These are phyloP conservation scores for Poicephalus gulielmi DNA, from an alignment of 2,113 vertebrate genomes.

Conservation along the genomic window DNA sequence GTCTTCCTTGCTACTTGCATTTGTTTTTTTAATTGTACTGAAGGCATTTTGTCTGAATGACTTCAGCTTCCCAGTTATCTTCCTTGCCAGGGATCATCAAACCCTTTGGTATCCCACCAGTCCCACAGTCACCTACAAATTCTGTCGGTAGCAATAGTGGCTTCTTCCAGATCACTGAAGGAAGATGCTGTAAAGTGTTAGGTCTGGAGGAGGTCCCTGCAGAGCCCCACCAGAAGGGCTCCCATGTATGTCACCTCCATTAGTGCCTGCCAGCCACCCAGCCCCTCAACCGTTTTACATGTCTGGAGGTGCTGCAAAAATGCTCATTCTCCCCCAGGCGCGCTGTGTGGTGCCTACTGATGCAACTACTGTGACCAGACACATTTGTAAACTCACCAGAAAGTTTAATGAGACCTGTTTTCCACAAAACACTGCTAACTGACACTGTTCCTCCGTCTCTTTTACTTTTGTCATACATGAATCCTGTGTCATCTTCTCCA, in stretches of 20 bases:
- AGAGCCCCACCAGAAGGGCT: background rate
- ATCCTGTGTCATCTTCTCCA: background rate
- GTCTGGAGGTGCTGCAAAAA: background rate
- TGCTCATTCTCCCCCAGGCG: background rate
- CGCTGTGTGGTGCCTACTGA: background rate
- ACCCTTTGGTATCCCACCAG: background rate
- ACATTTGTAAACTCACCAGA: background rate
- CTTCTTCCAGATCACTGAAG: background rate
- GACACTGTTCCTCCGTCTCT: background rate
- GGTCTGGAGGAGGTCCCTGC: background rate
- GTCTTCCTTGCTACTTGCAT: background rate
- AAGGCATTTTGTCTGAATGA: background rate
- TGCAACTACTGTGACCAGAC: background rate
- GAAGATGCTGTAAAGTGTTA: background rate
- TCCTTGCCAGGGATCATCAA: background rate
- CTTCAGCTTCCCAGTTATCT: background rate
- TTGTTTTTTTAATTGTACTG: background rate
- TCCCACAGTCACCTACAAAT: background rate
- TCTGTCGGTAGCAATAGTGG: background rate
- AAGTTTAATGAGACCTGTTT: background rate
- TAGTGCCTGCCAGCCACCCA: background rate
- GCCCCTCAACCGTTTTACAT: fast-evolving
- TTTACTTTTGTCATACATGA: background rate
- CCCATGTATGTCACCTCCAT: background rate
- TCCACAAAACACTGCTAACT: background rate